Percentiles rank a stretch among this genome's conserved stretches.
These are phyloP conservation scores for Dissostichus mawsoni DNA, from an alignment of 2,113 vertebrate genomes.

Conservation along the genomic window DNA sequence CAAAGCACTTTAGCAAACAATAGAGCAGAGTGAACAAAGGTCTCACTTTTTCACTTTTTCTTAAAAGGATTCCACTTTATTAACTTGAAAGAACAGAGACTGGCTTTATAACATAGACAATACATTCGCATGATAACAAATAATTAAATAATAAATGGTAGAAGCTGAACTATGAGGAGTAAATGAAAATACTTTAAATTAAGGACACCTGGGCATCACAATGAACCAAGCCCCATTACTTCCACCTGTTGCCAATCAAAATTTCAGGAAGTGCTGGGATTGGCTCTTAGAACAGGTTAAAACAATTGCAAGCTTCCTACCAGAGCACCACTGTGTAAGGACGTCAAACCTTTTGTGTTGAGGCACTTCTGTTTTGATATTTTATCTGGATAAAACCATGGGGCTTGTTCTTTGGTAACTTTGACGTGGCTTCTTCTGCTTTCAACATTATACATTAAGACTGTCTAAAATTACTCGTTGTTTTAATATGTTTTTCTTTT, in stretches of 20 bases:
- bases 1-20: too few species aligned
- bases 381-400: slow-evolving; percentile 11
- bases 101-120: background rate
- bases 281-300: slow-evolving; percentile 24
- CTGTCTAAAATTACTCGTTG: too few species aligned
- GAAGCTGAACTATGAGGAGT: background rate
- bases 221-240: background rate
- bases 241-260: slow-evolving; percentile 43
- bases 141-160: background rate
- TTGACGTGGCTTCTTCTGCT: background rate
- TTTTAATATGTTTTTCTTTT: background rate
- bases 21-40: too few species aligned
- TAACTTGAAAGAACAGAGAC: too few species aligned
- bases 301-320: fast-evolving
- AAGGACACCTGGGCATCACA: background rate
- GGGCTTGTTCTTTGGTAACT: background rate
- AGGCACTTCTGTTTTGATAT: background rate
- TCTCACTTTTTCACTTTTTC: too few species aligned
- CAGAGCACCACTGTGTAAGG: background rate
- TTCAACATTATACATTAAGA: too few species aligned
- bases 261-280: slow-evolving; percentile 7
- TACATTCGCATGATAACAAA: background rate
- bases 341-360: background rate
- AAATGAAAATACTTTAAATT: background rate
- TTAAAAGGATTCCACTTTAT: too few species aligned